phyloP scores from a whole-genome alignment of 2,797 vertebrate species.

The Valencia hispanica region DNA sequence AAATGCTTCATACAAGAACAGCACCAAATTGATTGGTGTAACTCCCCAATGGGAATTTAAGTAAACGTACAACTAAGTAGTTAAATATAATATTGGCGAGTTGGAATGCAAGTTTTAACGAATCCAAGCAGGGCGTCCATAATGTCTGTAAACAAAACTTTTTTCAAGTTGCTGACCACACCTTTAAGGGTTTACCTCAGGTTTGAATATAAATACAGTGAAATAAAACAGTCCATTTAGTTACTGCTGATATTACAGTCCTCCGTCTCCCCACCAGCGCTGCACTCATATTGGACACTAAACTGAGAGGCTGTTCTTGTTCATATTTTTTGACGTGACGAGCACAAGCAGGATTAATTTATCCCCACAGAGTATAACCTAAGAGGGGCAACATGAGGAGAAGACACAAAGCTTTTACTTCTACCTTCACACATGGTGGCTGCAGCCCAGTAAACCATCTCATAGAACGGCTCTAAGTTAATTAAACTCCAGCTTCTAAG shows the following conservation, averaged over 20 bases:
- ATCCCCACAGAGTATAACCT: conserved; percentile 56
- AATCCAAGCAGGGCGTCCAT: not conserved
- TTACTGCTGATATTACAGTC: not conserved
- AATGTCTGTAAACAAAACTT: not conserved
- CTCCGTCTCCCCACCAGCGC: not conserved
- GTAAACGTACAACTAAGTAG: not conserved
- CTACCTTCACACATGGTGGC: conserved; percentile 53
- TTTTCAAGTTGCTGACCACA: not conserved
- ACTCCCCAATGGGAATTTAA: not conserved
- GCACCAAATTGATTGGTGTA: not conserved
- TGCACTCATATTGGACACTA: not conserved
- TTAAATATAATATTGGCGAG: not conserved
- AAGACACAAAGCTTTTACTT: conserved; percentile 54
- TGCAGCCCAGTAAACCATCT: conserved; percentile 63
- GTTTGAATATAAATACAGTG: not conserved
- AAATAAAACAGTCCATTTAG: not conserved
- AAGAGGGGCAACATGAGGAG: conserved; percentile 27
- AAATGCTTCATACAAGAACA: not conserved
- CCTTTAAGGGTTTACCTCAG: not conserved
- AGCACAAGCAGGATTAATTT: conserved; percentile 41
- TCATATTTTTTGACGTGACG: not conserved
- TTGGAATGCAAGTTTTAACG: not conserved
- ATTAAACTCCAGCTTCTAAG: conserved; percentile 78
- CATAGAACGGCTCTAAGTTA: conserved; percentile 66
- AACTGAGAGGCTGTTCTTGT: not conserved